Evolutionary conservation across 1,140 invertebrate species (phyloP), one percentile per base, ranked within the genome.

Genomic region (Psix sp.): DNA sequence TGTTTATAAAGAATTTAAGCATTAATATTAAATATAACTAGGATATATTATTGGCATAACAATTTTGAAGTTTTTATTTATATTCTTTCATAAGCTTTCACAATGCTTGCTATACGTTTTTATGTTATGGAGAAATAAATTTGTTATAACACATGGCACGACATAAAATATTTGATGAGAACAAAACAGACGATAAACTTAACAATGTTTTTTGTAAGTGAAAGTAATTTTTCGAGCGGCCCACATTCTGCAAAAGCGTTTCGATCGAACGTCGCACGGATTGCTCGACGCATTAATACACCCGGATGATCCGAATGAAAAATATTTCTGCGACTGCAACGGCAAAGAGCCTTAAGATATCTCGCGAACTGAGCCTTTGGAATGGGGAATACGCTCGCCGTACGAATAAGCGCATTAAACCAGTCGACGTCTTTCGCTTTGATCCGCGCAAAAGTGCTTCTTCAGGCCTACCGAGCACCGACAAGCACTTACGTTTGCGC

Each of bases 361-460:
- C 21, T 67, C 40, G 43, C 49, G 20, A 52, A 17, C 3, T 45
- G 15, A 45, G 18, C 51, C 7, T 10, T 15, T 39, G 26, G 57
- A 42, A 59, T 11, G 38, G 20, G 54, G 14, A 71, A 63, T 70
- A 56, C 49, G 66, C 45, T 68, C 15, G 0, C 16, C 39, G 51
- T 63, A 57, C 46, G 35, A 52, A 40, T 70, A 70, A 68, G 63
- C 59, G 65, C 65, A 65, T 75, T 75, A 70, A 70, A 42, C 33
- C 21, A 24, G 40, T 13, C 59, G 45, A 65, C 63, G 59, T 68
- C 63, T 62, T 74, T 75, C 40, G 17, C 65, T 75, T 75, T 63
- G 51, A 75, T 75, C 72, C 52, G 54, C 36, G 54, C 40, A 65
- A 68, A 70, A 68, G 72, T 75, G 72, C 65, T 65, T 65, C 65